These are phyloP conservation scores for Ophraella communa DNA, from an alignment of 2,888 invertebrate genomes.

Conservation along the genomic window DNA sequence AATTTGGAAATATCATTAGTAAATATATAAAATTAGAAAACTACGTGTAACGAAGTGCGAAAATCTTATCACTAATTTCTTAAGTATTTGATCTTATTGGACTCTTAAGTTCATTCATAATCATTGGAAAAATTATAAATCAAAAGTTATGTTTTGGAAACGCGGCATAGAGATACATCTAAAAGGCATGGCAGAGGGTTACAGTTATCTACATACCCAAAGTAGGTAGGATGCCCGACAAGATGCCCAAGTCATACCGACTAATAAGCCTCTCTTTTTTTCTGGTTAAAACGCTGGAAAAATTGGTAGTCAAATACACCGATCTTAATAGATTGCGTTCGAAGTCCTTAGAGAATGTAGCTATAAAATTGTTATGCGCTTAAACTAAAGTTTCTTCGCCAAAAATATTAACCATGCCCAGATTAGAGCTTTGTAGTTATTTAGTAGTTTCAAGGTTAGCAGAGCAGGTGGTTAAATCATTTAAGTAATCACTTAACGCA, in stretches of 20 bases:
- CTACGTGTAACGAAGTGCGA: neutral
- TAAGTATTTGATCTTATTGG: slow-evolving; percentile 39
- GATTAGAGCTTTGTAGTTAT: too few relatives aligned
- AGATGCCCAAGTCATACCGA: too few relatives aligned
- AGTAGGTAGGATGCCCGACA: slow-evolving; percentile 22
- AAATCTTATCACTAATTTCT: slow-evolving; percentile 24
- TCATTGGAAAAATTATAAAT: slow-evolving; percentile 34
- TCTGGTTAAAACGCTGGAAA: too few relatives aligned
- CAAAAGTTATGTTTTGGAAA: slow-evolving; percentile 13
- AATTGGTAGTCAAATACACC: too few relatives aligned
- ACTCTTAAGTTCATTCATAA: slow-evolving; percentile 32
- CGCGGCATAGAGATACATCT: too few relatives aligned
- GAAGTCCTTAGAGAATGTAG: slow-evolving; percentile 25
- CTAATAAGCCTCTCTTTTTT: too few relatives aligned
- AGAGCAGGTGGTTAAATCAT: too few relatives aligned
- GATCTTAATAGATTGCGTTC: too few relatives aligned
- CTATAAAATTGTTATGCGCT: slow-evolving; percentile 32
- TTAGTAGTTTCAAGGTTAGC: too few relatives aligned
- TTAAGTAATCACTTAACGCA: neutral
- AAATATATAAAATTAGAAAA: slow-evolving; percentile 1
- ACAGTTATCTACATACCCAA: slow-evolving; percentile 17
- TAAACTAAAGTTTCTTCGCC: slow-evolving; percentile 28
- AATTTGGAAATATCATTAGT: slow-evolving; percentile 22
- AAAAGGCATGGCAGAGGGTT: neutral
- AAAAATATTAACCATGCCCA: slow-evolving; percentile 31